Conservation (phyloP, 1,140 invertebrate species). For the Drosophila parabipectinata region DNA sequence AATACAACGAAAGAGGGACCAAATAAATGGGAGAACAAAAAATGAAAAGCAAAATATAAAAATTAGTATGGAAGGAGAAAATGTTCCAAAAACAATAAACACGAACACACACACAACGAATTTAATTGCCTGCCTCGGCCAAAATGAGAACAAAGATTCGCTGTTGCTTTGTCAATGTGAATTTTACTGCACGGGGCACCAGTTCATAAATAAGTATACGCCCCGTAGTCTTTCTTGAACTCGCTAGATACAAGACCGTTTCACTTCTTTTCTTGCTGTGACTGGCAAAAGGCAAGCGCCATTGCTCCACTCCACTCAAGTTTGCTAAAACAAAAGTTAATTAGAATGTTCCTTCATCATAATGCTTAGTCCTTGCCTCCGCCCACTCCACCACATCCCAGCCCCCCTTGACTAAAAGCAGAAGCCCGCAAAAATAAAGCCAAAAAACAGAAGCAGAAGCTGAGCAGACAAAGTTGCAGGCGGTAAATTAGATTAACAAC, state of each 20-base stretch:
- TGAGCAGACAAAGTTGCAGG: conserved; percentile 73
- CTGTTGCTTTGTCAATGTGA: conserved; percentile 71
- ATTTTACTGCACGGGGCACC: conserved; percentile 65
- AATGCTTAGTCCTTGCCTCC: conserved; percentile 57
- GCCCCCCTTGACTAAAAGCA: conserved; percentile 19
- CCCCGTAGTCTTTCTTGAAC: conserved; percentile 47
- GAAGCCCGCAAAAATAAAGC: conserved; percentile 19
- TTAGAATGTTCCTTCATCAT: conserved; percentile 75
- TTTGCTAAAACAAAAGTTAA: conserved; percentile 81
- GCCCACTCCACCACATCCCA: background rate
- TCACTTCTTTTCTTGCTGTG: conserved; percentile 15
- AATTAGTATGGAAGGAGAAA: conserved; percentile 28
- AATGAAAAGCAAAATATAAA: conserved; percentile 18
- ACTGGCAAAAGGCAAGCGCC: conserved; percentile 60
- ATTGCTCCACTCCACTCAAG: conserved; percentile 57
- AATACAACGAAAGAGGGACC: conserved; percentile 18
- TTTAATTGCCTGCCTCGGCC: conserved; percentile 69
- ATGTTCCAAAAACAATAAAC: conserved; percentile 42
- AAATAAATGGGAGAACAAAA: conserved; percentile 30
- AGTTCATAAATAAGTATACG: conserved; percentile 76
- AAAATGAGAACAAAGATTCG: conserved; percentile 41
- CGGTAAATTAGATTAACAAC: conserved; percentile 81
- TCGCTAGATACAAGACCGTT: conserved; percentile 59
- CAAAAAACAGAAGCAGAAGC: conserved; percentile 32
- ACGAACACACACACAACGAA: conserved; percentile 41